Evolutionary conservation across 2,888 invertebrate species (phyloP).

Genomic region (Caenorhabditis becei): DNA sequence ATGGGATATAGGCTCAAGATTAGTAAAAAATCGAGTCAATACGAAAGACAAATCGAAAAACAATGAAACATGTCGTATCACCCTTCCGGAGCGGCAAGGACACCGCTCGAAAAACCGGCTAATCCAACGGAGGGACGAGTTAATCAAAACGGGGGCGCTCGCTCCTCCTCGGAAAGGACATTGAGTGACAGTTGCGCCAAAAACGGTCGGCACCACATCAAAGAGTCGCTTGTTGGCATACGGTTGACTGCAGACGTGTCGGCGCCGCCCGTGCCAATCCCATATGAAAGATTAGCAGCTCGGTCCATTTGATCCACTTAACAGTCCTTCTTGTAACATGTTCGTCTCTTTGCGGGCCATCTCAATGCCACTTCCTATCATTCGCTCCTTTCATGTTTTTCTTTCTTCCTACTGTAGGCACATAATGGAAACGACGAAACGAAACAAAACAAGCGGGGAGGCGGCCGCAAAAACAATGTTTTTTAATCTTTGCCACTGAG

Average conservation of each 20-base stretch:
- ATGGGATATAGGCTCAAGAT: background rate
- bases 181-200: background rate
- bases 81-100: slow-evolving; percentile 1
- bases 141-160: slow-evolving; percentile 31
- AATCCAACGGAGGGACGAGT: slow-evolving; percentile 28
- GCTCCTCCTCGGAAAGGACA: slow-evolving; percentile 27
- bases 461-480: slow-evolving; percentile 37
- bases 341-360: background rate
- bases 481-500: slow-evolving; percentile 45
- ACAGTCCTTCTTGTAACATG: slow-evolving; percentile 2
- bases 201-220: slow-evolving; percentile 11
- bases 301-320: slow-evolving; percentile 35
- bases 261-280: slow-evolving; percentile 38
- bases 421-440: slow-evolving; percentile 5
- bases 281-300: slow-evolving; percentile 14
- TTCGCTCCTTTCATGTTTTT: background rate
- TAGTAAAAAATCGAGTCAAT: background rate
- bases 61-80: background rate
- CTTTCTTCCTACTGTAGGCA: background rate
- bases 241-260: slow-evolving; percentile 61
- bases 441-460: slow-evolving; percentile 15
- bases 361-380: slow-evolving; percentile 15
- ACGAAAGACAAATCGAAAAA: background rate
- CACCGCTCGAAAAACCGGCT: slow-evolving; percentile 4
- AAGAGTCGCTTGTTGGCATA: slow-evolving; percentile 38